Evolutionary conservation across 2,113 vertebrate genomes (phyloP), one percentile per base, ranked within the genome.

Genomic region (Dolichotis patagonum): DNA sequence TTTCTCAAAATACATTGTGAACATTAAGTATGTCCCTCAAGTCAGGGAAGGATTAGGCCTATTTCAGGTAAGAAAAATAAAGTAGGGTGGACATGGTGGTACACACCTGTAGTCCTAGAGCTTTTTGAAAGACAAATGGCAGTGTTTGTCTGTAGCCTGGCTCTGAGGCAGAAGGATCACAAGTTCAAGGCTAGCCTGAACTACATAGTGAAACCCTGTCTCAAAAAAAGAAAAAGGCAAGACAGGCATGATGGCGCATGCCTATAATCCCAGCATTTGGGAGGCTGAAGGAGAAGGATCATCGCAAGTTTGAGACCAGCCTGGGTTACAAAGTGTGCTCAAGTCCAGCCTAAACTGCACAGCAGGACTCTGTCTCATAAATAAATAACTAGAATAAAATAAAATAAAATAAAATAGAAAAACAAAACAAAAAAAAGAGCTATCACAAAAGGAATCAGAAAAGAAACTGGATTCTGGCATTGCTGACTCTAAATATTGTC

Each of bases 1-100:
- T 71, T 71, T 60, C 58, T 97, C 86, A 94, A 92, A 96, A 91
- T 71, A 92, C n/a, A 88, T 83, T 88, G 60, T 60, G 92, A 96
- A 96, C 80, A 95, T 95, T 92, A 96, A 96, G 88, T 83, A 97
- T 95, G 83, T 22, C 56, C 94, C 94, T 96, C 71, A 89, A 95
- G 49, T 85, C 46, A 95, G 88, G 77, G 82, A 94, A 91, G 63
- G 75, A 94, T 69, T 93, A 97, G 80, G 65, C 43, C 75, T 95
- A 90, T 94, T 90, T 94, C 56, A 91, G 43, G 63, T 32, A 95
- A 82, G 80, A 94, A 96, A 87, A 96, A 38, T 24, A 38, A 83
- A 83, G 80, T 38, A 83, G 80, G 9, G 4, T 73, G n/a, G 20
- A 19, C 19, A 19, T 24, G 20, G n/a, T 41, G 69, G 69, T 71